Evolutionary conservation across 2,113 vertebrate species (phyloP).

Genomic region (Morphnarchus princeps): DNA sequence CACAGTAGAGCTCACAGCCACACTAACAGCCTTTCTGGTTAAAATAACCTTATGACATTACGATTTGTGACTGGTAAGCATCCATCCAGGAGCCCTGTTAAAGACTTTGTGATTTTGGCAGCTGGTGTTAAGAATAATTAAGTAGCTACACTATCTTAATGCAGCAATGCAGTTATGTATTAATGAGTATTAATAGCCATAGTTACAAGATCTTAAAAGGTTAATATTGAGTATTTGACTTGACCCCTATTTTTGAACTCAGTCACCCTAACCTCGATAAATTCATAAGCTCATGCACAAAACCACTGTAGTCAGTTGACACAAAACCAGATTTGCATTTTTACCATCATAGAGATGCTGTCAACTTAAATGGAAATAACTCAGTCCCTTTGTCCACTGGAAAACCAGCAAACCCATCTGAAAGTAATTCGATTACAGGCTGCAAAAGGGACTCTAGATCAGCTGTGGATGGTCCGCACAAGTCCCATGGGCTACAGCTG

Average conservation of each 20-base stretch:
- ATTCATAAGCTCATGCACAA: neutral
- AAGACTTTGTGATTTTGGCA: neutral
- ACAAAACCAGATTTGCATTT: neutral
- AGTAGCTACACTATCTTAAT: neutral
- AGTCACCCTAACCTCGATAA: neutral
- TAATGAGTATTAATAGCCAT: neutral
- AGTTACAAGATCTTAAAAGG: neutral
- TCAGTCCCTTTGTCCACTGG: neutral
- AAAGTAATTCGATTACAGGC: neutral
- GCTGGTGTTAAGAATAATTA: neutral
- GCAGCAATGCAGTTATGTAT: neutral
- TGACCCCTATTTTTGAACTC: neutral
- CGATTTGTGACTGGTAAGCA: neutral
- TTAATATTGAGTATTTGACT: neutral
- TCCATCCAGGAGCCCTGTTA: neutral
- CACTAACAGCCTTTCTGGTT: neutral
- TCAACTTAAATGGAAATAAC: neutral
- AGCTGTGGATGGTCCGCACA: neutral
- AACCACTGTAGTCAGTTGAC: neutral
- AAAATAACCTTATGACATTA: neutral
- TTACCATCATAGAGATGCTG: neutral
- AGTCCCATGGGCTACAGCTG: neutral
- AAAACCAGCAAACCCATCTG: neutral
- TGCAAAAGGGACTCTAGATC: neutral
- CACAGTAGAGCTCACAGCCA: neutral